These are phyloP conservation scores for Baryphthengus martii DNA, from an alignment of 2,113 vertebrate genomes.

Conservation along the genomic window DNA sequence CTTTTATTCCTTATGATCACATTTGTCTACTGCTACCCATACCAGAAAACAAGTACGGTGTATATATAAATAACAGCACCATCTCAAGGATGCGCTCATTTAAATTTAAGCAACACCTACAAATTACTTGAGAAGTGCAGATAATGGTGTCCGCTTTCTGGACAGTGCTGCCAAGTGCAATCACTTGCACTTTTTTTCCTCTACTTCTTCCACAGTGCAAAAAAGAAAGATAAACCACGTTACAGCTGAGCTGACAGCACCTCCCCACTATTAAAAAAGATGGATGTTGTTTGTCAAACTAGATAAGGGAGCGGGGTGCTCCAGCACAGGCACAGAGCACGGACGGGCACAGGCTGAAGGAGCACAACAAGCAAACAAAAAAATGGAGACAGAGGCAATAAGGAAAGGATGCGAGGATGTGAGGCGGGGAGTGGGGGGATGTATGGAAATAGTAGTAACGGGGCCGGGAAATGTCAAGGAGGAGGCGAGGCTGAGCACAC, in stretches of 20 bases:
- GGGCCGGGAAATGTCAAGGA: neutral
- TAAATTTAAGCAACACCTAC: neutral
- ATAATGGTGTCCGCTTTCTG: neutral
- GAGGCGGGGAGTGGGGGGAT: too few relatives aligned
- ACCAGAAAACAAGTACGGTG: neutral
- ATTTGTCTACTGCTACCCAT: neutral
- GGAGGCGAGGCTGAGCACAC: neutral
- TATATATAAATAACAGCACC: neutral
- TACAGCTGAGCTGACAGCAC: neutral
- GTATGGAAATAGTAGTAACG: neutral
- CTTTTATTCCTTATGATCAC: neutral
- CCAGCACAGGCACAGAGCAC: neutral
- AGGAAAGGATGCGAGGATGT: neutral
- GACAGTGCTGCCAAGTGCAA: neutral
- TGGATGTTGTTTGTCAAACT: neutral
- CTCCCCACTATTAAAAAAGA: neutral
- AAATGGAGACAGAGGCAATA: neutral
- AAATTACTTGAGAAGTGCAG: neutral
- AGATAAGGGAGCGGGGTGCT: neutral
- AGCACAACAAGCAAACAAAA: neutral
- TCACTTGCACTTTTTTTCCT: neutral
- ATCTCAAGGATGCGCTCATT: neutral
- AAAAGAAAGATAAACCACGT: neutral
- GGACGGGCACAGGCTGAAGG: neutral
- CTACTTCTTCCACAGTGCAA: neutral